phyloP scores from a whole-genome alignment of 2,888 invertebrate species.

The Strigamia crassipes region DNA sequence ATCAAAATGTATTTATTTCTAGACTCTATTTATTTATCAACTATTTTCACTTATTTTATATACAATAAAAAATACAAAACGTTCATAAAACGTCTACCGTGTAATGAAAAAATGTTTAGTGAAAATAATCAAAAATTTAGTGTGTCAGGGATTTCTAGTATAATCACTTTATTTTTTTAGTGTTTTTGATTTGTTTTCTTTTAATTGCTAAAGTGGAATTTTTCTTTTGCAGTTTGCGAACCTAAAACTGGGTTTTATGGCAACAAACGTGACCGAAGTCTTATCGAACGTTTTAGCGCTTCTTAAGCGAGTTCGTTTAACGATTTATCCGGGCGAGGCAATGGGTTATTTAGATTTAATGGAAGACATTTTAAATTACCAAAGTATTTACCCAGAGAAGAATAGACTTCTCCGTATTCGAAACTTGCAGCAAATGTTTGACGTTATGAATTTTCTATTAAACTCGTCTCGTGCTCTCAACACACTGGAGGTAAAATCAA shows the following conservation, averaged over 20 bases:
- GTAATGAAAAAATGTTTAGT: too few relatives aligned
- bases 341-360: not conserved
- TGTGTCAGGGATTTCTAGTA: too few relatives aligned
- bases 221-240: not conserved
- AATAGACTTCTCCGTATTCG: not conserved
- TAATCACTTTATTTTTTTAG: too few relatives aligned
- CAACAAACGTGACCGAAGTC: not conserved
- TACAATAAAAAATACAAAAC: too few relatives aligned
- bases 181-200: too few relatives aligned
- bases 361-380: not conserved
- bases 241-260: not conserved
- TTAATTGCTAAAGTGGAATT: not conserved
- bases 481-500: not conserved
- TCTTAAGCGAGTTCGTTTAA: not conserved
- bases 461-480: not conserved
- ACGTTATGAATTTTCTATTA: not conserved
- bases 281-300: not conserved
- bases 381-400: not conserved
- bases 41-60: too few relatives aligned
- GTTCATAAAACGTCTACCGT: too few relatives aligned
- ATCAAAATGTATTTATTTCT: too few relatives aligned
- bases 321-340: not conserved
- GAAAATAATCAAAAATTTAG: too few relatives aligned
- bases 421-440: not conserved
- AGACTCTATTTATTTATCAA: too few relatives aligned